phyloP scores from a whole-genome alignment of 2,888 invertebrate genomes.

The Amorpha juglandis region DNA sequence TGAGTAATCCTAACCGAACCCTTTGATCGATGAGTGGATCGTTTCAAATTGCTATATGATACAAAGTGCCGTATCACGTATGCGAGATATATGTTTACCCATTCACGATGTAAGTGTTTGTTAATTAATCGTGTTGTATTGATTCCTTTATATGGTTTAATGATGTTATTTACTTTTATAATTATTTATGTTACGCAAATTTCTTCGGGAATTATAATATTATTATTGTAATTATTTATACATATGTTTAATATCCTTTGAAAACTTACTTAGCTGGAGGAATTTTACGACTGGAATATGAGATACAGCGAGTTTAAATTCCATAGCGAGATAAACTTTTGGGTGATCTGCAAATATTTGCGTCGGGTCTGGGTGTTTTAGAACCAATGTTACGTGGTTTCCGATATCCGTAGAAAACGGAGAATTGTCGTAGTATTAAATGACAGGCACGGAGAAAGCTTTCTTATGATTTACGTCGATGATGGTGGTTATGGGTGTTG shows the following conservation, averaged over 20 bases:
- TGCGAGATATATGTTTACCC: conserved; percentile 4
- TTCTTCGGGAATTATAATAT: too few relatives aligned
- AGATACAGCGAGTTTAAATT: not conserved
- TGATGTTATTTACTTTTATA: not conserved
- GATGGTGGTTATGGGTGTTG: too few relatives aligned
- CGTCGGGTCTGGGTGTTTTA: not conserved
- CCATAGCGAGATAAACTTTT: not conserved
- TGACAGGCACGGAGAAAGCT: too few relatives aligned
- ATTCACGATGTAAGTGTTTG: not conserved
- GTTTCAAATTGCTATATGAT: conserved; percentile 31
- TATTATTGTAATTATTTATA: too few relatives aligned
- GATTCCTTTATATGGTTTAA: not conserved
- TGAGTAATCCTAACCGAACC: conserved; percentile 51
- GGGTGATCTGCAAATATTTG: not conserved
- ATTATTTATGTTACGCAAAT: not conserved
- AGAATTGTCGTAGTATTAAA: too few relatives aligned
- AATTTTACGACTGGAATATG: too few relatives aligned
- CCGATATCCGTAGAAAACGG: not conserved
- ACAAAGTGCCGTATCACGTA: conserved; percentile 1
- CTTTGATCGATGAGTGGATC: conserved; percentile 39
- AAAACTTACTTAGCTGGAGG: too few relatives aligned
- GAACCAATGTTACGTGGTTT: not conserved
- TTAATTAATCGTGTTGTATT: not conserved
- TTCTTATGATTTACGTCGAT: too few relatives aligned
- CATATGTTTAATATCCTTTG: too few relatives aligned